A percentile compares a stretch with the other conserved stretches of the same genome.
Evolutionary conservation across 1,140 invertebrate species (phyloP).

Genomic region (Formica selysi): DNA sequence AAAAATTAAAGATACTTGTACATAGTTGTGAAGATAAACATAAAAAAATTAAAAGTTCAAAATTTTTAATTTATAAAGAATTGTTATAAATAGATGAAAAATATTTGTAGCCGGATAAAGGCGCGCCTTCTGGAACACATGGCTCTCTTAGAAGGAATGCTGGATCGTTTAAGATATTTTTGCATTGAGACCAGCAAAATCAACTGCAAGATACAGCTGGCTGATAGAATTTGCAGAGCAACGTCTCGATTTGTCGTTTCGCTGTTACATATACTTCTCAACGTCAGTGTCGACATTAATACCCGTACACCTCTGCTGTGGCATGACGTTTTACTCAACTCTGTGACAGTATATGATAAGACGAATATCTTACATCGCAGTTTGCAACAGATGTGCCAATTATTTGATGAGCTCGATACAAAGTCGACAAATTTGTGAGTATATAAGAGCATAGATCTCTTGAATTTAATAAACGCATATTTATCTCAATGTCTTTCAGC

Average conservation of each 20-base stretch:
- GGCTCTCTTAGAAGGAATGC: slow-evolving; percentile 91
- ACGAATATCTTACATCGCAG: slow-evolving; percentile 74
- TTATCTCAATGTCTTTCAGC: slow-evolving; percentile 87
- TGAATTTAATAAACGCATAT: not conserved
- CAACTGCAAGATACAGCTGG: slow-evolving; percentile 71
- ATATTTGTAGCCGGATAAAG: slow-evolving; percentile 85
- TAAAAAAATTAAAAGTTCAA: not conserved
- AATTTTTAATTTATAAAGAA: not conserved
- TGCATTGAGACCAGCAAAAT: slow-evolving; percentile 76
- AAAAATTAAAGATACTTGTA: not conserved
- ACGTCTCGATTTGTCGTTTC: slow-evolving; percentile 77
- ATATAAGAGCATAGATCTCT: slow-evolving; percentile 50
- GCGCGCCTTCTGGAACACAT: slow-evolving; percentile 93
- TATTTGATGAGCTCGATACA: slow-evolving; percentile 82
- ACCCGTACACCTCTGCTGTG: slow-evolving; percentile 78
- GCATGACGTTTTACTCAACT: slow-evolving; percentile 84
- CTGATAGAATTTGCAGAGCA: slow-evolving; percentile 77
- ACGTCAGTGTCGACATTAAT: slow-evolving; percentile 54
- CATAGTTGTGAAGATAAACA: too few species aligned
- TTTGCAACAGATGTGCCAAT: slow-evolving; percentile 82
- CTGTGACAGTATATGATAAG: slow-evolving; percentile 73
- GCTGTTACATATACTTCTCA: slow-evolving; percentile 78
- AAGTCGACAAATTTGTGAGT: slow-evolving; percentile 85
- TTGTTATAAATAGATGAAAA: not conserved
- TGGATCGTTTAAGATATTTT: slow-evolving; percentile 90